Evolutionary conservation across 2,797 vertebrate genomes (phyloP).

Genomic region (Etheostoma nigrum): DNA sequence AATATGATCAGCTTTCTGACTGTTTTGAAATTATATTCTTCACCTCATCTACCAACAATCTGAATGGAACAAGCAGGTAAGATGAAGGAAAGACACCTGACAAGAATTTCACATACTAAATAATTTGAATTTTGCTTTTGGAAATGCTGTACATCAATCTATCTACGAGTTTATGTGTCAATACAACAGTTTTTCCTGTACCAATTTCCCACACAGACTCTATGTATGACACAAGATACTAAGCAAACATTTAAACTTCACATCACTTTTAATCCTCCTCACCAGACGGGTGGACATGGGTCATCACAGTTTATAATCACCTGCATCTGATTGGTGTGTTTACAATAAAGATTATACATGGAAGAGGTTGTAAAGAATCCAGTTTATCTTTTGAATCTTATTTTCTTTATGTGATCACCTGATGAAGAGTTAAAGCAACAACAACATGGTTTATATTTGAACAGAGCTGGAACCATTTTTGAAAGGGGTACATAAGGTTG

Average conservation of each 20-base stretch:
- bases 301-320: slow-evolving; percentile 6
- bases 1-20: background rate
- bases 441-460: background rate
- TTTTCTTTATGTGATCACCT: too few relatives aligned
- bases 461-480: too few relatives aligned
- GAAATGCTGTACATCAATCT: background rate
- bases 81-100: background rate
- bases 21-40: background rate
- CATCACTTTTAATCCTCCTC: background rate
- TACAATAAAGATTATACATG: background rate
- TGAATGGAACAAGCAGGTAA: background rate
- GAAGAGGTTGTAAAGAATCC: too few relatives aligned
- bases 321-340: slow-evolving; percentile 2
- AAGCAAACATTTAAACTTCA: slow-evolving; percentile 46
- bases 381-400: too few relatives aligned
- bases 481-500: background rate
- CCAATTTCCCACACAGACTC: slow-evolving; percentile 30
- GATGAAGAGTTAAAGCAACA: background rate
- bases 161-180: background rate
- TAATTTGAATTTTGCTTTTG: background rate
- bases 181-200: slow-evolving; percentile 19
- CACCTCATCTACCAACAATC: background rate
- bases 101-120: too few relatives aligned
- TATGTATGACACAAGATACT: background rate
- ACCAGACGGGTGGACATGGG: background rate